These are phyloP conservation scores for Mamestra brassicae DNA, from an alignment of 2,888 invertebrate species.

Conservation along the genomic window DNA sequence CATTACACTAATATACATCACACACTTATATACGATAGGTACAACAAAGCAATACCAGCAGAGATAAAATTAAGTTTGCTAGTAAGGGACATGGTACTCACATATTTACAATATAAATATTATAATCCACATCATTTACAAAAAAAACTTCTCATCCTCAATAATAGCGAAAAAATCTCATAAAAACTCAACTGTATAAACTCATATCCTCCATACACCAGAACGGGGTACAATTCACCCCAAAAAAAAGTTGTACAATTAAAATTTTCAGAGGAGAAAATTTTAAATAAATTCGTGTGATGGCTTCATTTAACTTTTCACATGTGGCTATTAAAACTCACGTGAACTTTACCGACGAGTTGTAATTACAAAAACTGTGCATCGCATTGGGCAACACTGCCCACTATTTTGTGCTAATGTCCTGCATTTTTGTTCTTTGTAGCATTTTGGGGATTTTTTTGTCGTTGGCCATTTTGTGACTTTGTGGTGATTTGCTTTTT, in stretches of 20 bases:
- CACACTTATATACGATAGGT: no score
- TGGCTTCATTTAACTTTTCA: slow-evolving; percentile 68
- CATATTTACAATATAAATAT: no score
- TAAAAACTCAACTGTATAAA: slow-evolving; percentile 5
- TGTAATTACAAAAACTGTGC: slow-evolving; percentile 66
- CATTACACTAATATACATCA: no score
- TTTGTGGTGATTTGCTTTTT: background rate
- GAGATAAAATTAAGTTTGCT: no score
- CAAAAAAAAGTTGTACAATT: slow-evolving; percentile 57
- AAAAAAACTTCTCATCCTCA: background rate
- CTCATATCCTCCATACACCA: slow-evolving; percentile 24
- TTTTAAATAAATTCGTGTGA: slow-evolving; percentile 59
- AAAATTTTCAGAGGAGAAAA: slow-evolving; percentile 45
- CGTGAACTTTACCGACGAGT: slow-evolving; percentile 62
- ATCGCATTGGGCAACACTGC: slow-evolving; percentile 50
- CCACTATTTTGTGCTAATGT: slow-evolving; percentile 44
- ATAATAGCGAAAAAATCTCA: background rate
- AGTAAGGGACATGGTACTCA: no score
- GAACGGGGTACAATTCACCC: slow-evolving; percentile 16
- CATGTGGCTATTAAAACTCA: slow-evolving; percentile 67
- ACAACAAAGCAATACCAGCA: no score
- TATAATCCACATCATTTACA: background rate
- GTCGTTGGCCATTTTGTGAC: background rate
- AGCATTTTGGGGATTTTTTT: slow-evolving; percentile 7
- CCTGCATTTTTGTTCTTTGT: slow-evolving; percentile 30